A percentile compares a stretch with the other conserved stretches of the same genome.
Evolutionary conservation across 2,113 vertebrate genomes (phyloP).

Genomic region (Theristicus caerulescens): DNA sequence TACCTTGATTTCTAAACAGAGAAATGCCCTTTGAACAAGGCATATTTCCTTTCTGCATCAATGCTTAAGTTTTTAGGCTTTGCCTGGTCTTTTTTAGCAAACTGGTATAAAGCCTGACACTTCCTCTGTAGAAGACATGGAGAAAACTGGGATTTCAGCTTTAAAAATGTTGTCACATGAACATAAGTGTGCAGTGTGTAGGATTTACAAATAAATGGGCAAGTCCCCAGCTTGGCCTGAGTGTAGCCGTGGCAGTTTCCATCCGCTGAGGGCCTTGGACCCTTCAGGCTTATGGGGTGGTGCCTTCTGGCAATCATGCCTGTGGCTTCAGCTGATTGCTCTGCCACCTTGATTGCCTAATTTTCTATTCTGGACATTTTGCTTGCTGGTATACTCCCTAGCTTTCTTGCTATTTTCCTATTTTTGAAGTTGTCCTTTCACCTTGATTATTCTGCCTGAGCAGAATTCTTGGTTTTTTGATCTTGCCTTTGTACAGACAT

Average conservation of each 20-base stretch:
- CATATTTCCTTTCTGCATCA: neutral
- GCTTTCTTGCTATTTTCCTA: neutral
- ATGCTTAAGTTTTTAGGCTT: neutral
- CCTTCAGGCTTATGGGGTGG: neutral
- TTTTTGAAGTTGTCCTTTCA: neutral
- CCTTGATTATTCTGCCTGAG: neutral
- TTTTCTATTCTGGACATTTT: neutral
- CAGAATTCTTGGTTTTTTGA: neutral
- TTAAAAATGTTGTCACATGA: neutral
- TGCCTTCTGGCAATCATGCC: neutral
- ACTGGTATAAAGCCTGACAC: neutral
- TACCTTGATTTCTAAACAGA: neutral
- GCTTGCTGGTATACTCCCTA: neutral
- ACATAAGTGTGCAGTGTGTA: neutral
- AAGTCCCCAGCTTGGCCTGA: neutral
- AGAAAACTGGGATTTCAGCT: neutral
- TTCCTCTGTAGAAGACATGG: neutral
- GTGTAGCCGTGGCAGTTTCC: neutral
- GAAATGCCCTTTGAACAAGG: neutral
- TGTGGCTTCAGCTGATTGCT: neutral
- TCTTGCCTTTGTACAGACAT: neutral
- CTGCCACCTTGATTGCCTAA: neutral
- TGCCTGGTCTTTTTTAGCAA: neutral
- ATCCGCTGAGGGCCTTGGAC: neutral
- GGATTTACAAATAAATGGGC: neutral